Evolutionary conservation across 1,140 invertebrate species (phyloP).

Genomic region (Macrotrachela quadricornifera): DNA sequence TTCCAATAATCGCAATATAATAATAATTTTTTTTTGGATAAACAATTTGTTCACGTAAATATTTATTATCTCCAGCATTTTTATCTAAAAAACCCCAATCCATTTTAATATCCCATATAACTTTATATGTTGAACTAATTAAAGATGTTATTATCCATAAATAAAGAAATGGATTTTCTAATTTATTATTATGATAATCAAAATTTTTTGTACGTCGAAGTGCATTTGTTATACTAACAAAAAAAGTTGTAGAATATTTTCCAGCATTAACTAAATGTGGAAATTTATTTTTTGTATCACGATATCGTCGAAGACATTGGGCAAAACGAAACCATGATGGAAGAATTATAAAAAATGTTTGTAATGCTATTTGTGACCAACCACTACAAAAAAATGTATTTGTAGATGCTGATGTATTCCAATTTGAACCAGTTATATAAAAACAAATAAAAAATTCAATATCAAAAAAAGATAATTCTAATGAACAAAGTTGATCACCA

Average conservation of each 20-base stretch:
- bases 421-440: conserved; percentile 18
- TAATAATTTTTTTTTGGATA: conserved; percentile 51
- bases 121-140: conserved; percentile 58
- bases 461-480: conserved; percentile 67
- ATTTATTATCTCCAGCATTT: conserved; percentile 53
- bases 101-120: conserved; percentile 88
- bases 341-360: too few species aligned
- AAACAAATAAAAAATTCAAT: conserved; percentile 66
- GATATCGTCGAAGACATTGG: conserved; percentile 79
- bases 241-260: conserved; percentile 91
- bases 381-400: too few species aligned
- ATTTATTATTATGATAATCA: conserved; percentile 26
- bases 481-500: conserved; percentile 87
- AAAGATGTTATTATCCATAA: conserved; percentile 36
- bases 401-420: neutral
- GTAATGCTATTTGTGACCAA: too few species aligned
- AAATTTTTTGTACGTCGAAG: neutral
- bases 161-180: conserved; percentile 7
- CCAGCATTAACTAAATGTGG: conserved; percentile 89
- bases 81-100: conserved; percentile 87
- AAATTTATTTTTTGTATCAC: conserved; percentile 49
- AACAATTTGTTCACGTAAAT: conserved; percentile 43
- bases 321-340: conserved; percentile 94
- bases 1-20: conserved; percentile 89
- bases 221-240: conserved; percentile 43